These are phyloP conservation scores for Buphagus erythrorhynchus DNA, from an alignment of 2,797 vertebrate species.

Conservation along the genomic window DNA sequence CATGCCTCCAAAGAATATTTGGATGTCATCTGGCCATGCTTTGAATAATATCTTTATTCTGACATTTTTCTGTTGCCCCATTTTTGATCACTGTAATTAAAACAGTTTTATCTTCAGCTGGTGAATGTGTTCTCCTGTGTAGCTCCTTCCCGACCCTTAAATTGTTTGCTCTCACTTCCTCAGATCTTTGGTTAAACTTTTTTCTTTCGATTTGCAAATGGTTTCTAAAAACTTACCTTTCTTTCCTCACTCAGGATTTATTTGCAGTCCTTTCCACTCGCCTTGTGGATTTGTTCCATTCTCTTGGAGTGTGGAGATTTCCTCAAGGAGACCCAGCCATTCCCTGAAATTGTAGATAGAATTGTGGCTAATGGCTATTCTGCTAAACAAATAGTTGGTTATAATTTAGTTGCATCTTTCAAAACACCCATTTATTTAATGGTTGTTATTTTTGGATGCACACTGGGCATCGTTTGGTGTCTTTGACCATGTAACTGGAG, in stretches of 20 bases:
- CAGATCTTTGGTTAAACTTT: background rate
- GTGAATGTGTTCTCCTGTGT: background rate
- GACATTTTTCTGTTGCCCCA: background rate
- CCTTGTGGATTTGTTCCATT: background rate
- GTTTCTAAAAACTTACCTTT: background rate
- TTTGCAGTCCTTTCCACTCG: background rate
- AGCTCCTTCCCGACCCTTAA: background rate
- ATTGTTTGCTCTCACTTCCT: background rate
- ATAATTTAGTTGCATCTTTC: background rate
- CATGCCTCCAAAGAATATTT: background rate
- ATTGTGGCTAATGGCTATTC: background rate
- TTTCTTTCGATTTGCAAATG: background rate
- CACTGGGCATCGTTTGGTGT: background rate
- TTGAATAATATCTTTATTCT: background rate
- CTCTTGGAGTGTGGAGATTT: background rate
- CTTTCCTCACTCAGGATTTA: background rate
- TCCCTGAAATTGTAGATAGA: background rate
- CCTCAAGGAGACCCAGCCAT: background rate
- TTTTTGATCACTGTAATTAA: background rate
- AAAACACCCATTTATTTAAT: background rate
- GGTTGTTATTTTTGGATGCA: background rate
- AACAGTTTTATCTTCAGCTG: background rate
- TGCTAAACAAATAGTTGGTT: background rate
- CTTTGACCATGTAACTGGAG: background rate
- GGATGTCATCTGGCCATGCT: background rate